Base-by-base conservation (phyloP, 1,140 invertebrate genomes). In the Diploscapter pachys region DNA sequence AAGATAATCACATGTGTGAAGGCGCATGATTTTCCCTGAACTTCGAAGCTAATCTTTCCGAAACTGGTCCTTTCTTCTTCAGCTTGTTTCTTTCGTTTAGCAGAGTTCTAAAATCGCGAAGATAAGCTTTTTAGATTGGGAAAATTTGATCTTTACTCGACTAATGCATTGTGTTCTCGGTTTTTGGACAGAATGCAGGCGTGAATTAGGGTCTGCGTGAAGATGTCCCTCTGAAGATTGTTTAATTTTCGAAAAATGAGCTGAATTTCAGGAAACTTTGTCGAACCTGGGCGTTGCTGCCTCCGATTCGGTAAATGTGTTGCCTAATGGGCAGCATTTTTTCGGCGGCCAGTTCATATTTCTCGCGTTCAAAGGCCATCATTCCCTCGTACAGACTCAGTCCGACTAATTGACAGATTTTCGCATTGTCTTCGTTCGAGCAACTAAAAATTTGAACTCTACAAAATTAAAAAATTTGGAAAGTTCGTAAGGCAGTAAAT, bases 251-350 rank as follows among this genome's bases (percentile, higher is more conserved):
- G 31, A 31, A 31, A 31, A 31, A 31, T 31, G 31, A 31, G 31
- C 31, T 31, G 31, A 31, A 31, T 31, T 31, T 31, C 31, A 31
- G 31, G 31, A 31, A 31, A 31, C 31, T 31, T 31, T 31, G 31
- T 31, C 31, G 31, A 31, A 31, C 31, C 31, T 87, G 89, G 57
- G 89, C 89, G 82, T 89, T 81, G 68, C 88, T 89, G 11, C 89
- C 89, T 51, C 89, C 88, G 75, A 89, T 88, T 52, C 81, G 80
- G 63, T 86, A 72, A 48, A 89, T 78, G 13, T 87, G 78, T 66
- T 88, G 85, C 54, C 86, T 78, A n/a, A 88, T 77, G n/a, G 87
- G 85, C 61, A 85, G 80, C n/a, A 89, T 78, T 9, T 85, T 65
- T 53, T 88, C 86, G 51, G 87, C 87, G 55, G 84, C 82, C 55